Percentiles rank a stretch among this genome's conserved stretches.
Evolutionary conservation across 2,888 invertebrate species (phyloP).

Genomic region (Lasioglossum figueresi): DNA sequence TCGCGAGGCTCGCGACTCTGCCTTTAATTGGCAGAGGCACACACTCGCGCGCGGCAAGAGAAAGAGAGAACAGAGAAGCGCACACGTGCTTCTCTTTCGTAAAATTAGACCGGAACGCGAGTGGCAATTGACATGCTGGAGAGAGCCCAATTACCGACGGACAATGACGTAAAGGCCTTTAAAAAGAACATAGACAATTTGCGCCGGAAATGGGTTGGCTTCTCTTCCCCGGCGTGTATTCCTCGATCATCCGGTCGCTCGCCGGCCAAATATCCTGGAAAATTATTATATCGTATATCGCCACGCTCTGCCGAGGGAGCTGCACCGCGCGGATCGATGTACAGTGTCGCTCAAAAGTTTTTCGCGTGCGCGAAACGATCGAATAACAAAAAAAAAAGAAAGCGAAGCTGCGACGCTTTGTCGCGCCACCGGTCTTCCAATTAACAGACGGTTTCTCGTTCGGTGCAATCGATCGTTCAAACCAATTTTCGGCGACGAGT

Average conservation of each 20-base stretch:
- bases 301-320: neutral
- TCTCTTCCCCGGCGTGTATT: conserved; percentile 2
- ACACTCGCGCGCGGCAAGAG: neutral
- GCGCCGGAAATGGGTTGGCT: conserved; percentile 42
- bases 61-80: neutral
- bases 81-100: conserved; percentile 36
- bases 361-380: neutral
- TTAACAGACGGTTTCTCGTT: neutral
- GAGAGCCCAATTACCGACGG: conserved; percentile 54
- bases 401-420: neutral
- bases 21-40: conserved; percentile 50
- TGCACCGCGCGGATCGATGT: neutral
- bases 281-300: neutral
- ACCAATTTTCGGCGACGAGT: neutral
- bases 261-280: neutral
- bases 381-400: neutral
- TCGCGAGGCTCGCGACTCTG: neutral
- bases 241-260: conserved; percentile 6
- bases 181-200: conserved; percentile 53
- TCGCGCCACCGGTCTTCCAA: neutral
- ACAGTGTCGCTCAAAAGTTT: neutral
- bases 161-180: conserved; percentile 56
- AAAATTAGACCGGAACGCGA: conserved; percentile 54
- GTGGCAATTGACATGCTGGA: conserved; percentile 57
- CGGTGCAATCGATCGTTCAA: neutral